Evolutionary conservation across 2,113 vertebrate genomes (phyloP).

Genomic region (Rhagologus leucostigma): DNA sequence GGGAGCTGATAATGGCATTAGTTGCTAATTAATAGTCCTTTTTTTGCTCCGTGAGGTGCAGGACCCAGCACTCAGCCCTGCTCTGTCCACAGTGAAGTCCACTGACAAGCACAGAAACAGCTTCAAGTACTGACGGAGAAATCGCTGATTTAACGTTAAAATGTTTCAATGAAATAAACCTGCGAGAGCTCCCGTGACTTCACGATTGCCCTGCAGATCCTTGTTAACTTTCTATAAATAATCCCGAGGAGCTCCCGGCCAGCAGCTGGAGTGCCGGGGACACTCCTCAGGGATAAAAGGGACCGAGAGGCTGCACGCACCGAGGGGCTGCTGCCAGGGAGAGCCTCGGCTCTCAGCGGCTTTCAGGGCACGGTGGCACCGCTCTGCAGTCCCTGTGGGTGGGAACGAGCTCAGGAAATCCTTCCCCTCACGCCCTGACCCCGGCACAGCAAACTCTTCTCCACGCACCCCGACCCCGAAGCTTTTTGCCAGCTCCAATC

Average conservation of each 20-base stretch:
- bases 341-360: fast-evolving
- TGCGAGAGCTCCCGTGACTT: not conserved
- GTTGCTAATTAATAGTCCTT: not conserved
- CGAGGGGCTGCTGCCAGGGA: fast-evolving
- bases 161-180: not conserved
- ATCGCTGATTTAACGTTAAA: not conserved
- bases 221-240: not conserved
- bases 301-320: fast-evolving
- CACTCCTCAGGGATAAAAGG: not conserved
- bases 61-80: not conserved
- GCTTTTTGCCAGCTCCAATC: not conserved
- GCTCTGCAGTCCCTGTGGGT: fast-evolving
- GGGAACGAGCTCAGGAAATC: not conserved
- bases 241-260: not conserved
- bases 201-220: not conserved
- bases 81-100: not conserved
- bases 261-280: not conserved
- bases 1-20: not conserved
- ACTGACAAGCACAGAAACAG: not conserved
- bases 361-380: fast-evolving
- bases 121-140: not conserved
- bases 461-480: fast-evolving
- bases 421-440: fast-evolving
- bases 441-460: not conserved
- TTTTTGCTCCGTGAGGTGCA: not conserved